Conservation (phyloP, 2,888 invertebrate genomes). For the Frankliniella fusca region DNA sequence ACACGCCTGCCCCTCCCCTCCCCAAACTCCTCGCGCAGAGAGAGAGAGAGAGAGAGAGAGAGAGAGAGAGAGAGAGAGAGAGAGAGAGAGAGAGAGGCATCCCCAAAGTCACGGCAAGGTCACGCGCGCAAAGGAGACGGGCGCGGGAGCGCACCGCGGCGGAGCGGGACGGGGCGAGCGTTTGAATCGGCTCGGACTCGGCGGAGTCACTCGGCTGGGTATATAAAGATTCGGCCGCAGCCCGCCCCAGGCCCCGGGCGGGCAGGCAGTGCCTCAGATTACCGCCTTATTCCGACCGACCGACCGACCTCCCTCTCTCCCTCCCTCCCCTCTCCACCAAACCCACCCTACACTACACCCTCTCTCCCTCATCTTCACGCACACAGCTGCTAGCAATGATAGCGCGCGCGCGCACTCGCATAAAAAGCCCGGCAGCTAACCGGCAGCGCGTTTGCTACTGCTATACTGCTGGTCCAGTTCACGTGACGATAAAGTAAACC, state of each 20-base stretch:
- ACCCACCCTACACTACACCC: background rate
- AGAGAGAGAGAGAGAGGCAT: no score
- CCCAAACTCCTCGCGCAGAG: background rate
- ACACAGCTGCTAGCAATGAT: background rate
- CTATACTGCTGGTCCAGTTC: background rate
- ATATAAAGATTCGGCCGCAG: background rate
- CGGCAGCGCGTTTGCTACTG: background rate
- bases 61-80: no score
- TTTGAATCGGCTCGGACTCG: background rate
- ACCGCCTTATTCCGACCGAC: background rate
- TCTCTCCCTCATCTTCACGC: background rate
- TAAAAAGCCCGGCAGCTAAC: no score
- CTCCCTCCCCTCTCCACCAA: background rate
- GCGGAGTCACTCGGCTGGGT: background rate
- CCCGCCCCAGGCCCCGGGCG: background rate
- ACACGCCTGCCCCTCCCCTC: background rate
- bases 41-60: no score
- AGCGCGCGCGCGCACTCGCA: background rate
- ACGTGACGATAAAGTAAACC: background rate
- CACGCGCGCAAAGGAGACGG: background rate
- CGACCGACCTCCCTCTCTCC: no score
- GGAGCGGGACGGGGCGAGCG: background rate
- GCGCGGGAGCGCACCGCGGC: background rate
- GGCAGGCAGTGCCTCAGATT: background rate
- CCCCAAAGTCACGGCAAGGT: constrained; percentile 20